Base-by-base conservation (phyloP, 1,140 invertebrate genomes). In the Rhopalosiphum maidis region DNA sequence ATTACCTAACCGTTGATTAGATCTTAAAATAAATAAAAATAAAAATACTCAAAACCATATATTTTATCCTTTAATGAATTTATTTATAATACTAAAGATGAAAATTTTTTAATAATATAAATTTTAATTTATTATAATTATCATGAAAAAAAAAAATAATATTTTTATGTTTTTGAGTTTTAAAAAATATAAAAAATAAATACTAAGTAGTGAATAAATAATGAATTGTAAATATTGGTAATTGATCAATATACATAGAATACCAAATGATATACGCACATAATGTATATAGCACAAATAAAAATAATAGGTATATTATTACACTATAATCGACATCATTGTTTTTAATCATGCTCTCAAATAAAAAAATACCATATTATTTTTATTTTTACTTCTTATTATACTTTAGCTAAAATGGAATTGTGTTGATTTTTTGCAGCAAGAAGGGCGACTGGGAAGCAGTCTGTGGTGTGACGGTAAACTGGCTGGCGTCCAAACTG, bases 401-500 rank as follows among this genome's bases (percentile, higher is more conserved):
- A 51, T 41, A 51, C 87, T 5, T 89, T n/a, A 35, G 25, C 1
- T 41, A 25, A 46, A 89, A 55, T 23, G 23, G 55, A 89, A 89
- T 25, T 92, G 43, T 92, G 68, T 92, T 92, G 15, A 22, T 15
- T 11, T 82, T 93, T 93, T 86, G 46, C 77, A 93, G 91, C 77
- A 93, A 85, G 91, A 93, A 93, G 91, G 91, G n/a, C 91, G 48
- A 21, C 48, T 89, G 11, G 93, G 93, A 93, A 93, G 93, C 18
- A 89, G 93, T 55, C 51, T 94, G 46, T 86, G 94, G 46, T 94
- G 94, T 54, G 68, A 93, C 35, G 94, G 94, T 35, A 93, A 91
- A 4, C 60, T 94, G 68, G 94, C 94, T 21, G 94, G 94, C 25
- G 83, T 94, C 48, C 94, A 94, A 93, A 94, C 94, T 30, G 89